Base-by-base conservation (phyloP, 2,888 invertebrate genomes). In the Lasioglossum malachurum region DNA sequence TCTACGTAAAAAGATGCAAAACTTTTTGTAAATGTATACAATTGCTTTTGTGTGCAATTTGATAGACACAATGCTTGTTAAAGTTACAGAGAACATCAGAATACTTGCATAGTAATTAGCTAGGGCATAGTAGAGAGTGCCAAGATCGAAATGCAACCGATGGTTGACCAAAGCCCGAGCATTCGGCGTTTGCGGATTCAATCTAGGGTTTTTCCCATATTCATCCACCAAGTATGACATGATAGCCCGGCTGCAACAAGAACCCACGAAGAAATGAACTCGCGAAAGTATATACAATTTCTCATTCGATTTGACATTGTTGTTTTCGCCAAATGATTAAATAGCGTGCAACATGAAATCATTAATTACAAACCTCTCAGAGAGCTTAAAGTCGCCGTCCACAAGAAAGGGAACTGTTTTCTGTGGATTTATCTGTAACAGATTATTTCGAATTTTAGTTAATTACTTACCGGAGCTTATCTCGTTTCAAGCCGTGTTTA, bases 81-180 rank as follows among this genome's bases (percentile, higher is more conserved):
- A 41, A 31, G 31, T 27, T 1, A n/a, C 19, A 38, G 23, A n/a
- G 19, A 16, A 35, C 19, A 23, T 35, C 4, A 0, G 19, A 53
- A 87, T 89, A 96, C 97, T 96, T 95, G 97, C 97, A 81, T 94
- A 95, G 89, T 92, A 95, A 35, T 67, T 67, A 0, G 46, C 27
- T 5, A 93, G 38, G 23, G 80, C 96, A 76, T 93, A 93, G 88
- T 94, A 95, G 0, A 96, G 92, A 2, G 92, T 94, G 27, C 94
- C 95, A 72, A 94, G 92, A 87, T 96, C 96, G 84, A 96, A 96
- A 82, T 95, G 92, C 8, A 96, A 90, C 53, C 94, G 91, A 57
- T 95, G 94, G 89, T 96, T 95, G 23, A 96, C 95, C 10, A 95
- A 64, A 8, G 96, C 96, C 8, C 96, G 93, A 60, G 93, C 93